A percentile compares a stretch with the other conserved stretches of the same genome.
These are phyloP conservation scores for Zonitis immaculata DNA, from an alignment of 2,888 invertebrate species.

Conservation along the genomic window DNA sequence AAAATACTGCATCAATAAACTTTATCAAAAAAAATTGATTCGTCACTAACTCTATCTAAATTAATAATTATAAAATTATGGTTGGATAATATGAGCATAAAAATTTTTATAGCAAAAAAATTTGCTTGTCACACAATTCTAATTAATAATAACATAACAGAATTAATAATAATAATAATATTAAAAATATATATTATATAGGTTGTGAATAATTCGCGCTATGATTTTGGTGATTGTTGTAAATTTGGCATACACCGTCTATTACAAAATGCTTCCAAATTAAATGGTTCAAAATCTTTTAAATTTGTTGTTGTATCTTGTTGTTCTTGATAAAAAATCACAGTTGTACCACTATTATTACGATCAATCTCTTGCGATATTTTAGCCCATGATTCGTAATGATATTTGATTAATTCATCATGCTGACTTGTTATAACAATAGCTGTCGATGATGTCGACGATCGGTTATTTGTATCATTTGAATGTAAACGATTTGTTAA, in stretches of 20 bases:
- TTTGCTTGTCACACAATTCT: constrained; percentile 5
- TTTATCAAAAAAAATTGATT: no score
- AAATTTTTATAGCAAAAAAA: neutral
- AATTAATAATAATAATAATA: no score
- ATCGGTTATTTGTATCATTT: constrained; percentile 36
- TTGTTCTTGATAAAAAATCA: constrained; percentile 63
- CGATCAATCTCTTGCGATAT: constrained; percentile 46
- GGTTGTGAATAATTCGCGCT: no score
- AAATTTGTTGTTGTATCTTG: constrained; percentile 49
- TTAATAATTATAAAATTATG: no score
- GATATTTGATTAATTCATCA: constrained; percentile 75
- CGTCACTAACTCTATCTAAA: no score
- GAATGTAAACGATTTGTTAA: constrained; percentile 15
- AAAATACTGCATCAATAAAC: neutral
- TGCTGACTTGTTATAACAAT: constrained; percentile 52
- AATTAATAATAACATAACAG: no score
- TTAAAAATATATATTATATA: no score
- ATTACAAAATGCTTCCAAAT: constrained; percentile 73
- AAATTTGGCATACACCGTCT: constrained; percentile 65
- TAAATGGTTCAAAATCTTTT: constrained; percentile 72
- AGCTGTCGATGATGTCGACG: constrained; percentile 30
- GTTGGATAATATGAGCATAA: neutral
- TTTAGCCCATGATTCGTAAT: constrained; percentile 73
- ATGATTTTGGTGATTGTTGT: constrained; percentile 52
- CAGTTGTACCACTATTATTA: constrained; percentile 44